Evolutionary conservation across 2,113 vertebrate genomes (phyloP).

Genomic region (Cavia porcellus): DNA sequence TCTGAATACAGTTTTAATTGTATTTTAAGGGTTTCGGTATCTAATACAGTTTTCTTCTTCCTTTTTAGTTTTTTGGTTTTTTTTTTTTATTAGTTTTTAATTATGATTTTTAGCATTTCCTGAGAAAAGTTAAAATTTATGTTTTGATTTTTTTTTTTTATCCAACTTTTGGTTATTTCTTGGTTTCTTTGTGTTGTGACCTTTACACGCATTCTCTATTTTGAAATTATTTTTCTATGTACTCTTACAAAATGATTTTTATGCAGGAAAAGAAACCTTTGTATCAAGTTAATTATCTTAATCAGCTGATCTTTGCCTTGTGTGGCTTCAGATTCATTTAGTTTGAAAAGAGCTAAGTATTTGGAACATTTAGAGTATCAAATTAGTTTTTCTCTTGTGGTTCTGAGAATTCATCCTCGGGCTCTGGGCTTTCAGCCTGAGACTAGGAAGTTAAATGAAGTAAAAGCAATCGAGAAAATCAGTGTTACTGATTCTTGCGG

Average conservation of each 20-base stretch:
- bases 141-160: slow-evolving; percentile 38
- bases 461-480: slow-evolving; percentile 23
- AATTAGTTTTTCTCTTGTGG: background rate
- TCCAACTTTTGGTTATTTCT: slow-evolving; percentile 20
- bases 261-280: background rate
- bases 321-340: slow-evolving; percentile 44
- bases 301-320: background rate
- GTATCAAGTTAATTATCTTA: background rate
- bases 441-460: background rate
- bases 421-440: background rate
- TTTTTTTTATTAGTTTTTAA: background rate
- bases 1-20: slow-evolving; percentile 20
- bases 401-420: background rate
- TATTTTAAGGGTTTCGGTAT: background rate
- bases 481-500: background rate
- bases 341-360: background rate
- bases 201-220: slow-evolving; percentile 24
- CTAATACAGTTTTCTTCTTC: background rate
- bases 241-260: background rate
- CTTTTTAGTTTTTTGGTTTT: background rate
- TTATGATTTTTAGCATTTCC: slow-evolving; percentile 29
- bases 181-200: background rate
- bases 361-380: background rate
- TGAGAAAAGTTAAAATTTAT: slow-evolving; percentile 38
- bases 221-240: slow-evolving; percentile 31